Percentiles rank a stretch among this genome's conserved stretches.
Conservation (phyloP, 2,797 vertebrate genomes). For the Hypotaenidia okinawae region DNA sequence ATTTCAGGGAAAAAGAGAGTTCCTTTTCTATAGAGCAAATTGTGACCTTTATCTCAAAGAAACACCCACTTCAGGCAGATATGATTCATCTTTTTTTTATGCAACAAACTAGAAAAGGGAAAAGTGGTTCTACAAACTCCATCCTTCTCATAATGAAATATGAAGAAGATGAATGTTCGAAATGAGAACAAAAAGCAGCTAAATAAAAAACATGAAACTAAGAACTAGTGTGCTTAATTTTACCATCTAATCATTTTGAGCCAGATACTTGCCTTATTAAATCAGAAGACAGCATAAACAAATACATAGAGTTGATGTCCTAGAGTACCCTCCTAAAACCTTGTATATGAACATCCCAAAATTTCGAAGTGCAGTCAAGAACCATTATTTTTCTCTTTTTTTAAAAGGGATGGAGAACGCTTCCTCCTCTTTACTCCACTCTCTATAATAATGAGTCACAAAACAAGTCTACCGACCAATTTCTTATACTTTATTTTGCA, state of each 20-base stretch:
- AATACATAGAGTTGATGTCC: not conserved
- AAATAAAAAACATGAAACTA: not conserved
- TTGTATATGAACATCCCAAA: not conserved
- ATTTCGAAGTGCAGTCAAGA: not conserved
- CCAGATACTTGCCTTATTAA: not conserved
- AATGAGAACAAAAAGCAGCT: not conserved
- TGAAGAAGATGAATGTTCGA: not conserved
- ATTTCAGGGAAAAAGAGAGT: conserved; percentile 61
- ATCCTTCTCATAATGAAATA: not conserved
- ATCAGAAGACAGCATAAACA: not conserved
- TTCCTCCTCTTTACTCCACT: not conserved
- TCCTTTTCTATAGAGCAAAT: conserved; percentile 59
- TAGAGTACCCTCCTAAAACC: not conserved
- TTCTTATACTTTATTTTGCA: not conserved
- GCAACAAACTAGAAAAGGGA: not conserved
- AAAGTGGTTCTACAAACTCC: not conserved
- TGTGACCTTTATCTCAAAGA: conserved; percentile 76
- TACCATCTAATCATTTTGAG: not conserved
- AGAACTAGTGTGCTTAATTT: not conserved
- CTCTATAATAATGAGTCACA: not conserved
- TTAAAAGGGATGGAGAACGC: not conserved
- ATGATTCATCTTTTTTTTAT: conserved; percentile 45
- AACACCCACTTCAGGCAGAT: conserved; percentile 26
- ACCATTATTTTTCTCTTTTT: not conserved
- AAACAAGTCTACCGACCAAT: not conserved